Base-by-base conservation (phyloP, 2,888 invertebrate species). In the Pemphredon lugubris region DNA sequence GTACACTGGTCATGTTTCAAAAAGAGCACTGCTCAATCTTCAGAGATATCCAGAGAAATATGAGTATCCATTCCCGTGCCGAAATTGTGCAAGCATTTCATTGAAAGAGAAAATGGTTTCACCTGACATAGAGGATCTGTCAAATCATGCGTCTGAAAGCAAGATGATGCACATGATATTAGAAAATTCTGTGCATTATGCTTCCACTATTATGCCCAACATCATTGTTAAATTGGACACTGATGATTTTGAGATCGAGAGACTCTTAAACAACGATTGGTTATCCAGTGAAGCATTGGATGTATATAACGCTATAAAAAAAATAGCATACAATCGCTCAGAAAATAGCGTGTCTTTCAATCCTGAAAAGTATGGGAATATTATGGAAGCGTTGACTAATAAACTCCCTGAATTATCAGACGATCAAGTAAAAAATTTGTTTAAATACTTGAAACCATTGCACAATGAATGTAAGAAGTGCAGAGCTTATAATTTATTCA, bases 401-500 rank as follows among this genome's bases (percentile, higher is more conserved):
- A 58, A 37, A 0, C 16, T 68, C 0, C 0, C 18, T 7, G 0
- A 1, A 11, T n/a, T n/a, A 55, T 3, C 0, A 2, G 0, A 0
- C 55, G 13, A 2, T 16, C 0, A 2, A 13, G 21, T 71, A 30
- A 20, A 37, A 4, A 5, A 11, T 2, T 11, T 63, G 9, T 23
- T 71, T 16, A 44, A 40, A 9, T 18, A 91, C 50, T 73, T 95
- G 6, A 83, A 84, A 1, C 84, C 91, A 40, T 92, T 93, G 89
- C 93, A 94, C 0, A 2, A 7, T 0, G 0, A 16, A 0, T 0
- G 20, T 0, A 0, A 0, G 0, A 0, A 0, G 0, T 2, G 0
- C 0, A 0, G 0, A 1, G 0, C 1, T 0, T 94, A 90, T 81
- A 91, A 92, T 61, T 92, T 93, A 82, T 88, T 95, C 0, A 94